Percentiles rank a stretch among this genome's conserved stretches.
phyloP scores from a whole-genome alignment of 2,113 vertebrate genomes.

The Caretta caretta region DNA sequence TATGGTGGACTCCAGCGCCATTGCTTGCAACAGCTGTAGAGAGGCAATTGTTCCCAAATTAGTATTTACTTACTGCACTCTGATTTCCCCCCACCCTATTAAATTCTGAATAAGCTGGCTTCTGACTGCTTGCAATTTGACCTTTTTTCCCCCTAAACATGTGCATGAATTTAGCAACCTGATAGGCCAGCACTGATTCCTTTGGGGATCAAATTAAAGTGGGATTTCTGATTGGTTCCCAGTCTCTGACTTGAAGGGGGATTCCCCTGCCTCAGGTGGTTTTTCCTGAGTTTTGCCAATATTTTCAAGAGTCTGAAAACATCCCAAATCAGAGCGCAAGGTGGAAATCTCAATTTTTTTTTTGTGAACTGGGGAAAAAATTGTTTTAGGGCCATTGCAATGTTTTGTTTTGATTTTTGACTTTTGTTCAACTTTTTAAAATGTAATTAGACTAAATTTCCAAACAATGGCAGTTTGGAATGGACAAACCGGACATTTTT shows the following conservation, averaged over 20 bases:
- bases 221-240: not conserved
- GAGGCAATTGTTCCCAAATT: not conserved
- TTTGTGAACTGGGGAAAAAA: no score
- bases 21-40: not conserved
- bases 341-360: no score
- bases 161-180: not conserved
- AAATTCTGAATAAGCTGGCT: not conserved
- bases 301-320: no score
- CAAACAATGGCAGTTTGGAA: no score
- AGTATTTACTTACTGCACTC: not conserved
- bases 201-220: not conserved
- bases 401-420: no score
- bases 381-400: no score
- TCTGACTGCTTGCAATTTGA: not conserved
- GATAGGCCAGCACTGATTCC: not conserved
- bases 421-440: no score
- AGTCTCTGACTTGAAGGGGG: not conserved
- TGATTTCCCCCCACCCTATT: not conserved
- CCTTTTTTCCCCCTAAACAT: not conserved
- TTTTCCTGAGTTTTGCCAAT: no score
- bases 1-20: accelerated
- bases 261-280: not conserved
- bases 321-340: no score
- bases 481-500: no score
- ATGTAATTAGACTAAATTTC: no score